These are phyloP conservation scores for Arrhopalites spinosus DNA, from an alignment of 2,888 invertebrate species.

Conservation along the genomic window DNA sequence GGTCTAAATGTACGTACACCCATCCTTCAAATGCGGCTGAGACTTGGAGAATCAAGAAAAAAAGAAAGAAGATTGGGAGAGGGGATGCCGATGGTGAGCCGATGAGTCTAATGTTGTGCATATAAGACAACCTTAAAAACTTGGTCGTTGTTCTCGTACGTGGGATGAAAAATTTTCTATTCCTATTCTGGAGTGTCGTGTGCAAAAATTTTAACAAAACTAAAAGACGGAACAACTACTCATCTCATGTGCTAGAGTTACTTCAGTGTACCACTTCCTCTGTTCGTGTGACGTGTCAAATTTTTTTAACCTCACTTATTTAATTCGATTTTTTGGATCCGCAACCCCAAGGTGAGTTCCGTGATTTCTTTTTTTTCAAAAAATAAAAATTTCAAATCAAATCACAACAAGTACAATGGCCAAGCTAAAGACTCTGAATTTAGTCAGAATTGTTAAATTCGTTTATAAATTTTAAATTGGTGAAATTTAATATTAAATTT, in stretches of 20 bases:
- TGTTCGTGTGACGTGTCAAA: conserved; percentile 37
- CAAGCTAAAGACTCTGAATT: too few species aligned
- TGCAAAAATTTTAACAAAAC: conserved; percentile 55
- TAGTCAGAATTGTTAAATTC: too few species aligned
- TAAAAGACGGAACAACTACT: conserved; percentile 42
- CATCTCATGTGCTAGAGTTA: conserved; percentile 47
- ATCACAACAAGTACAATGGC: too few species aligned
- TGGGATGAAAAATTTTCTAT: conserved; percentile 48
- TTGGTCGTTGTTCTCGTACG: conserved; percentile 24
- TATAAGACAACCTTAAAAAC: not conserved
- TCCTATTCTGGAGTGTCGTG: conserved; percentile 52
- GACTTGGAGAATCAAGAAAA: too few species aligned
- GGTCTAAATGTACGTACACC: too few species aligned
- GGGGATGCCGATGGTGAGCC: too few species aligned
- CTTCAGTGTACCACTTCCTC: conserved; percentile 45
- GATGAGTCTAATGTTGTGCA: too few species aligned
- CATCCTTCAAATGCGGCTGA: too few species aligned
- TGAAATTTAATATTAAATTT: too few species aligned
- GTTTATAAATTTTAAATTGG: too few species aligned
- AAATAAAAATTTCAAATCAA: too few species aligned
- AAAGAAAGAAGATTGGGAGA: too few species aligned
- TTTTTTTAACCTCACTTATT: conserved; percentile 18
- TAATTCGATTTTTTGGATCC: conserved; percentile 28
- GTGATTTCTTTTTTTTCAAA: not conserved
- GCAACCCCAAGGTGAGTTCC: conserved; percentile 26